These are phyloP conservation scores for Drosophila pseudoananassae DNA, from an alignment of 1,140 invertebrate genomes.

Conservation along the genomic window DNA sequence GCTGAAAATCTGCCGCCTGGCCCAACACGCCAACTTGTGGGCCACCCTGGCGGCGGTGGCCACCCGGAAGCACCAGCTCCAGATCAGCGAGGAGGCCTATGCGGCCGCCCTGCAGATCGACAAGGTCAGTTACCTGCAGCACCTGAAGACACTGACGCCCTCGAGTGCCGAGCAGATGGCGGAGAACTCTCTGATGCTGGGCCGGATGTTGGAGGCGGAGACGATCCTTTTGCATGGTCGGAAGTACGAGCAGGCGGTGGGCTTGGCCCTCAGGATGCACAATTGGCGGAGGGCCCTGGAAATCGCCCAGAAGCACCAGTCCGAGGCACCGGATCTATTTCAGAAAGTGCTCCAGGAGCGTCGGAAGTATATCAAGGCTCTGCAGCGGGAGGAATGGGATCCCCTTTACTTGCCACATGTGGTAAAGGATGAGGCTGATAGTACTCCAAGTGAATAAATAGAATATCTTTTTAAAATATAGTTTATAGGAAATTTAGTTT, in stretches of 20 bases:
- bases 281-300: conserved; percentile 95
- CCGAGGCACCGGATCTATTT: conserved; percentile 86
- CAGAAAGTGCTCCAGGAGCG: conserved; percentile 92
- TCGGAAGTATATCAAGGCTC: conserved; percentile 89
- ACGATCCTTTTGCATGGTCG: conserved; percentile 92
- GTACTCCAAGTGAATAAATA: conserved; percentile 36
- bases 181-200: conserved; percentile 92
- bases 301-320: conserved; percentile 92
- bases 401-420: conserved; percentile 88
- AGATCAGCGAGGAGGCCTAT: conserved; percentile 95
- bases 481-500: not conserved
- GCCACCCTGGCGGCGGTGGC: conserved; percentile 94
- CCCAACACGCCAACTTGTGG: conserved; percentile 92
- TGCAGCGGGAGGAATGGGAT: conserved; percentile 92
- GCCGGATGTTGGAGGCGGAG: conserved; percentile 92
- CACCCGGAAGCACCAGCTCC: conserved; percentile 90
- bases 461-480: too few species aligned
- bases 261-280: conserved; percentile 92
- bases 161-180: conserved; percentile 88
- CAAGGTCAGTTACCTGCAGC: conserved; percentile 94
- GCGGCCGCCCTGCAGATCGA: conserved; percentile 95
- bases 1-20: conserved; percentile 73
- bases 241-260: conserved; percentile 90
- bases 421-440: conserved; percentile 84
- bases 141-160: conserved; percentile 88